These are phyloP conservation scores for Drosophila baimaii DNA, from an alignment of 1,140 invertebrate species.

Conservation along the genomic window DNA sequence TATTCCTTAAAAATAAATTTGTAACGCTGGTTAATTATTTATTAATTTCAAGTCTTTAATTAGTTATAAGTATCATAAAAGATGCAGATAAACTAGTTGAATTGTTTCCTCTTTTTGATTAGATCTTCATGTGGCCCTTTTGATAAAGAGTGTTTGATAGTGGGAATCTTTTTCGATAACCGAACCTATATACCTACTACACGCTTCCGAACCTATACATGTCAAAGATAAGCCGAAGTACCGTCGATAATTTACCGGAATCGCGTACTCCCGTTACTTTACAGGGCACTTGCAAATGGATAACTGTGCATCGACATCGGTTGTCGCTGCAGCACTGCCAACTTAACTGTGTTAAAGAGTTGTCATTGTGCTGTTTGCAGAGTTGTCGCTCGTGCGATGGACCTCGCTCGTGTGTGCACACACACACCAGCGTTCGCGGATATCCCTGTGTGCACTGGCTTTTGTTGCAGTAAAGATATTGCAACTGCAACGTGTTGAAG, in stretches of 20 bases:
- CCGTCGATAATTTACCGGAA: too few species aligned
- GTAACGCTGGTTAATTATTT: too few species aligned
- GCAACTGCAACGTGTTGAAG: conserved; percentile 78
- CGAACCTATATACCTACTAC: too few species aligned
- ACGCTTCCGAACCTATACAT: too few species aligned
- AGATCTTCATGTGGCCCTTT: background rate
- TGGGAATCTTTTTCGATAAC: too few species aligned
- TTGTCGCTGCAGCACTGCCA: conserved; percentile 43
- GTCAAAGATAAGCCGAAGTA: too few species aligned
- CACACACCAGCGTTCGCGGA: too few species aligned
- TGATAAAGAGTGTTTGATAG: too few species aligned
- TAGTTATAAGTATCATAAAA: too few species aligned
- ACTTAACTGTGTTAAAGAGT: conserved; percentile 78
- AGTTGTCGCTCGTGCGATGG: conserved; percentile 68
- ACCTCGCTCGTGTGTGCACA: background rate
- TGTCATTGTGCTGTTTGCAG: conserved; percentile 77
- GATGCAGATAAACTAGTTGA: too few species aligned
- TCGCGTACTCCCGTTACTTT: background rate
- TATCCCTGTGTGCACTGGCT: conserved; percentile 19
- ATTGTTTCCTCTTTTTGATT: background rate
- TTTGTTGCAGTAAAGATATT: conserved; percentile 65
- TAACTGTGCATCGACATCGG: conserved; percentile 32
- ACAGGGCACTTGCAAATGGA: conserved; percentile 30
- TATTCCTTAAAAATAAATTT: too few species aligned
- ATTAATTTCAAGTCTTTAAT: too few species aligned